A percentile compares a stretch with the other conserved stretches of the same genome.
These are phyloP conservation scores for Cheumatopsyche charites DNA, from an alignment of 1,140 invertebrate genomes.

Conservation along the genomic window DNA sequence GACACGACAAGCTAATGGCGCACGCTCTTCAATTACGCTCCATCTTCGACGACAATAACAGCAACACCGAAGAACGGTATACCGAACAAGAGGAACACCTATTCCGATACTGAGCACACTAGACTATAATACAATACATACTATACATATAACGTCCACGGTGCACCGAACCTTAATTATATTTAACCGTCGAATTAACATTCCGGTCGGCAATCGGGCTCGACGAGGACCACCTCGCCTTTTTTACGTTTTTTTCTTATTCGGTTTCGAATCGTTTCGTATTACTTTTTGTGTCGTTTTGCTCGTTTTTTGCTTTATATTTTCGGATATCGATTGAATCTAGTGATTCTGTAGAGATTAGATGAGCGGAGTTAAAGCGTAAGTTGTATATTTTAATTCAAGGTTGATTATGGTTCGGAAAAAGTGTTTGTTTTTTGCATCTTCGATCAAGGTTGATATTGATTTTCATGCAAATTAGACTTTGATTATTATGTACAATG, in stretches of 20 bases:
- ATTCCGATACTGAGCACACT: not conserved
- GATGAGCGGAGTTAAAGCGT: not conserved
- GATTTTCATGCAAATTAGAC: too few relatives aligned
- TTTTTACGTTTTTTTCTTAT: constrained; percentile 17
- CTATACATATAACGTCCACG: not conserved
- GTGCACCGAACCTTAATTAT: constrained; percentile 36
- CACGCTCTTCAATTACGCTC: too few relatives aligned
- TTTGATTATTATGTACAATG: too few relatives aligned
- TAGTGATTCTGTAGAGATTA: not conserved
- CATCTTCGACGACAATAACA: too few relatives aligned
- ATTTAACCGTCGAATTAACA: constrained; percentile 48
- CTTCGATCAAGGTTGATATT: too few relatives aligned
- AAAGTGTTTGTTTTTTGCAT: too few relatives aligned
- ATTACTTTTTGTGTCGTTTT: too few relatives aligned
- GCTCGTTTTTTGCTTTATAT: not conserved
- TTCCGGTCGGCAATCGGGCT: constrained; percentile 43
- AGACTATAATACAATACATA: constrained; percentile 6
- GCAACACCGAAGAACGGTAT: too few relatives aligned
- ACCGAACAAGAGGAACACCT: too few relatives aligned
- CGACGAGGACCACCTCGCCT: constrained; percentile 20
- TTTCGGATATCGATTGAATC: constrained; percentile 5
- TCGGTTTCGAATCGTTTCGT: not conserved
- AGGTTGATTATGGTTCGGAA: too few relatives aligned
- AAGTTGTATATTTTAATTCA: too few relatives aligned
- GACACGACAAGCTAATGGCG: too few relatives aligned